Evolutionary conservation across 2,113 vertebrate species (phyloP).

Genomic region (Coturnix japonica): DNA sequence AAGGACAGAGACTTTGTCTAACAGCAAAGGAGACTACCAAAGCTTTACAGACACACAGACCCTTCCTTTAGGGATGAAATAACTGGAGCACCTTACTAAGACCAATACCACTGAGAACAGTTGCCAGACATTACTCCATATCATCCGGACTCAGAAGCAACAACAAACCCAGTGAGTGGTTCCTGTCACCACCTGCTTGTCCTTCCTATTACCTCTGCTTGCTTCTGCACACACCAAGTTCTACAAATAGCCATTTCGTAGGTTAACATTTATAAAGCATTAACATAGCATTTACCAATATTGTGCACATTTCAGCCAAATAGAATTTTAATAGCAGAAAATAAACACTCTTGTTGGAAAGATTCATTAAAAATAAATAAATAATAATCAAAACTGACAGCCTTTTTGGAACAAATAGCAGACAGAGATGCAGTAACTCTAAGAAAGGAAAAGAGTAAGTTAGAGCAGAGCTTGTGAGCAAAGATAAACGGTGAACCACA

Average conservation of each 20-base stretch:
- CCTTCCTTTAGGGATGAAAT: not conserved
- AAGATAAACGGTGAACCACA: not conserved
- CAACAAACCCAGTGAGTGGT: not conserved
- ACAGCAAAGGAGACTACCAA: not conserved
- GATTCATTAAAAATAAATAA: not conserved
- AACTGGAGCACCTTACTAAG: not conserved
- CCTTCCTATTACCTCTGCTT: constrained; percentile 37
- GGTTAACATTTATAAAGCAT: not conserved
- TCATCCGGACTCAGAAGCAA: constrained; percentile 5
- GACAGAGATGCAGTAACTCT: not conserved
- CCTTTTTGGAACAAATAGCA: not conserved
- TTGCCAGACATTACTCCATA: not conserved
- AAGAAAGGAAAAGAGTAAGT: not conserved
- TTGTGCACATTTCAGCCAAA: constrained; percentile 47
- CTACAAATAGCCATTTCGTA: not conserved
- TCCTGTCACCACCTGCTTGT: constrained; percentile 66
- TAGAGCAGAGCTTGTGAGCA: not conserved
- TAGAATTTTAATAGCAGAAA: constrained; percentile 18
- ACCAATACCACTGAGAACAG: not conserved
- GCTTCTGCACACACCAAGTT: constrained; percentile 14
- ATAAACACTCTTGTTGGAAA: constrained; percentile 26
- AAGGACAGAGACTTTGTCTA: not conserved
- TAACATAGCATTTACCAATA: constrained; percentile 50
- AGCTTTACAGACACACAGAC: not conserved
- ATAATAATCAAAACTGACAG: not conserved